A percentile compares a stretch with the other conserved stretches of the same genome.
phyloP scores from a whole-genome alignment of 2,797 vertebrate species.

The Syncerus caffer region DNA sequence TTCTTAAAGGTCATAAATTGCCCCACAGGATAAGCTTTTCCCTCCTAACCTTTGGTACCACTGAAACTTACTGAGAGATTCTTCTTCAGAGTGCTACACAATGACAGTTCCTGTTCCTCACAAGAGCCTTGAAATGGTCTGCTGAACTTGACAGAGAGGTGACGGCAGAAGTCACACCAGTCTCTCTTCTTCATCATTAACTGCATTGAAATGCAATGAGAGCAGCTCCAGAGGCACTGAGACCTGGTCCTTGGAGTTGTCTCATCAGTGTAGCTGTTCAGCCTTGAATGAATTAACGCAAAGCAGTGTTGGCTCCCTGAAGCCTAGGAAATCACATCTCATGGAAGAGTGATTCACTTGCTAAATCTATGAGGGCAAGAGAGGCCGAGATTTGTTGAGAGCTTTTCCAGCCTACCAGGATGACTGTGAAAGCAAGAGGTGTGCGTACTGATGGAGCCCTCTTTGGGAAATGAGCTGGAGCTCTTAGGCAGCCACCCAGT shows the following conservation, averaged over 20 bases:
- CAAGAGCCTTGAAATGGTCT: neutral
- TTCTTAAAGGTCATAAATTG: neutral
- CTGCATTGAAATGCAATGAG: conserved; percentile 62
- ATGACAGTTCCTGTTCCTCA: neutral
- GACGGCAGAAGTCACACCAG: neutral
- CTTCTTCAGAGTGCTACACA: neutral
- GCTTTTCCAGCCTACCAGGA: conserved; percentile 11
- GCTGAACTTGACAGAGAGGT: neutral
- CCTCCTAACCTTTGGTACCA: neutral
- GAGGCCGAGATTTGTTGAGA: conserved; percentile 45
- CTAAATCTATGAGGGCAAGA: neutral
- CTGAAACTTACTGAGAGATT: conserved; percentile 30
- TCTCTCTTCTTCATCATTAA: neutral
- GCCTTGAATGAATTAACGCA: conserved; percentile 62
- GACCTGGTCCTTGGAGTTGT: conserved; percentile 41
- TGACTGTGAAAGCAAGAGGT: neutral
- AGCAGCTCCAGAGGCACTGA: neutral
- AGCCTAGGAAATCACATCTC: conserved; percentile 47
- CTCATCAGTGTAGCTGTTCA: conserved; percentile 61
- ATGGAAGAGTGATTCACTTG: conserved; percentile 56
- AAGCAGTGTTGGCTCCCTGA: conserved; percentile 41
- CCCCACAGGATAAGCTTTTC: neutral
- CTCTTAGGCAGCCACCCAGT: neutral
- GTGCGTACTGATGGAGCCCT: neutral
- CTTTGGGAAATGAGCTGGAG: neutral